phyloP scores from a whole-genome alignment of 2,797 vertebrate genomes.

The Myripristis jacobus region DNA sequence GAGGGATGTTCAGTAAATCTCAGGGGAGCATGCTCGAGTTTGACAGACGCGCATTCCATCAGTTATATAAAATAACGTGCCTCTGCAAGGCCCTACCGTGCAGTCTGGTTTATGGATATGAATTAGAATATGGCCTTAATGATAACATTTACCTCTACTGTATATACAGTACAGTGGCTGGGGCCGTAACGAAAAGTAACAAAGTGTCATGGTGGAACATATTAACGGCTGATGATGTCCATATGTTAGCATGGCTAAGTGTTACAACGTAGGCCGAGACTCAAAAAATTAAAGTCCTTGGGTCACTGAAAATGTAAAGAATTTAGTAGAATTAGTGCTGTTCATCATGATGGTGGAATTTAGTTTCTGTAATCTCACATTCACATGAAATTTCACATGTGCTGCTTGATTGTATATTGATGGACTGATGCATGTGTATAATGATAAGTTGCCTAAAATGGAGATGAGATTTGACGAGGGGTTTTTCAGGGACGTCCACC shows the following conservation, averaged over 20 bases:
- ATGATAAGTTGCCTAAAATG: not conserved
- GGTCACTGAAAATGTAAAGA: slow-evolving; percentile 45
- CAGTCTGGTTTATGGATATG: slow-evolving; percentile 80
- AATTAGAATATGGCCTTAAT: slow-evolving; percentile 84
- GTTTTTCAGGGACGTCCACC: slow-evolving; percentile 21
- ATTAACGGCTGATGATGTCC: slow-evolving; percentile 87
- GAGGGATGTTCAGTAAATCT: slow-evolving; percentile 77
- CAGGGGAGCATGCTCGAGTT: slow-evolving; percentile 65
- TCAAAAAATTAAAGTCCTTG: slow-evolving; percentile 16
- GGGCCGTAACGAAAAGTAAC: slow-evolving; percentile 85
- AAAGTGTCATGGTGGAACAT: slow-evolving; percentile 82
- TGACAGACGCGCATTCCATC: slow-evolving; percentile 80
- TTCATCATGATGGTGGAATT: slow-evolving; percentile 19
- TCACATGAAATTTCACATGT: not conserved
- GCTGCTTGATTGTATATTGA: not conserved
- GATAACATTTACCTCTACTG: slow-evolving; percentile 87
- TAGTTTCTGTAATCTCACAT: not conserved
- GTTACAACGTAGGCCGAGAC: slow-evolving; percentile 46
- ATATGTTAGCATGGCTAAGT: slow-evolving; percentile 78
- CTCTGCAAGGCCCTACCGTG: slow-evolving; percentile 73
- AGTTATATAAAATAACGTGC: slow-evolving; percentile 78
- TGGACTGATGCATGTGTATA: not conserved
- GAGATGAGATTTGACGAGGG: not conserved
- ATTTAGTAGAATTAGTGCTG: slow-evolving; percentile 15
- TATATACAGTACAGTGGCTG: slow-evolving; percentile 85